phyloP scores from a whole-genome alignment of 2,797 vertebrate species.

The Melanogrammus aeglefinus region DNA sequence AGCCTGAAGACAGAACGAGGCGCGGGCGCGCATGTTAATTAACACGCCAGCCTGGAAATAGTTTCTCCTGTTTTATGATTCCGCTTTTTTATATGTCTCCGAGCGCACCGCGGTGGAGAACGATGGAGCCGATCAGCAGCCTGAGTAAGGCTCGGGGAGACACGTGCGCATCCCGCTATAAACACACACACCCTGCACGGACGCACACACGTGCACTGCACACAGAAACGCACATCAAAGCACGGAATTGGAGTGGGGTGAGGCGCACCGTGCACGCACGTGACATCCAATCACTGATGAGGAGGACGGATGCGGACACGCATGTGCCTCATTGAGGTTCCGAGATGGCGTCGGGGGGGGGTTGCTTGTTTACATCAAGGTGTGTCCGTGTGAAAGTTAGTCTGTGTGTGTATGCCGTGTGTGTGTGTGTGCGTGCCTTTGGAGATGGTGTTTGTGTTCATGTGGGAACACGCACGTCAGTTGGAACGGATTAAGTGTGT shows the following conservation, averaged over 20 bases:
- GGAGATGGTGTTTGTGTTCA: neutral
- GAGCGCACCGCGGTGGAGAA: neutral
- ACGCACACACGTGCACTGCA: neutral
- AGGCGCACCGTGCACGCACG: no score
- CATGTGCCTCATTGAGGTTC: no score
- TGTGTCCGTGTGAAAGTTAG: neutral
- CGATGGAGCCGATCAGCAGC: neutral
- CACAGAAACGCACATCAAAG: neutral
- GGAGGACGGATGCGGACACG: no score
- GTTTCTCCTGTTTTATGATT: slow-evolving; percentile 14
- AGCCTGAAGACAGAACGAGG: neutral
- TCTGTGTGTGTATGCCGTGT: slow-evolving; percentile 14
- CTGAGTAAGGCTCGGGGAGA: neutral
- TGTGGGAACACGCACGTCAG: neutral
- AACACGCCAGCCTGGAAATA: slow-evolving; percentile 38
- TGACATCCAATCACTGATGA: neutral
- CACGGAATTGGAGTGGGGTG: no score
- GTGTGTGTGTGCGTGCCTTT: slow-evolving; percentile 8
- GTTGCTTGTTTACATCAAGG: neutral
- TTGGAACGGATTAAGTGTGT: neutral
- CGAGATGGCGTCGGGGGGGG: neutral
- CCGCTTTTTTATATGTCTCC: slow-evolving; percentile 6
- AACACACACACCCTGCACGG: neutral
- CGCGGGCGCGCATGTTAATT: slow-evolving; percentile 28
- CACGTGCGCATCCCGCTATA: neutral